Evolutionary conservation across 2,113 vertebrate species (phyloP), one percentile per base, ranked within the genome.

Genomic region (Rhinogobius similis): DNA sequence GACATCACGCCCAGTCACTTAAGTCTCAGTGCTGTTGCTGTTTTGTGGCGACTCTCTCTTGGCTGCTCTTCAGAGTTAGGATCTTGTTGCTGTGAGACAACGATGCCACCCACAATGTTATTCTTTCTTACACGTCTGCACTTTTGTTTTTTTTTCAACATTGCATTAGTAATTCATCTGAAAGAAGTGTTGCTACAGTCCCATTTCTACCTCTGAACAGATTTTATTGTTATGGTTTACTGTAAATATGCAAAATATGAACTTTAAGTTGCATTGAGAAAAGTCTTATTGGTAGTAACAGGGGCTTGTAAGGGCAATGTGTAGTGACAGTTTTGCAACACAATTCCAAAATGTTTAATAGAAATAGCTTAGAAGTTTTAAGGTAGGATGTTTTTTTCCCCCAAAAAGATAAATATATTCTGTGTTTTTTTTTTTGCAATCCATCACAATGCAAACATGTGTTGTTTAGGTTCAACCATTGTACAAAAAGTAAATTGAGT

Each of bases 61-160:
- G 39, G 53, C 53, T 16, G 53, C 23, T 56, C 24, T 5, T 56
- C 53, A 16, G 12, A 27, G 53, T 56, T 16, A 24, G 53, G 24
- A 27, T 56, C 53, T 56, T 56, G 53, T 56, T 56, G 53, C 53
- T 6, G 53, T 27, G 53, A 26, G 53, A 27, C 24, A 56, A 56
- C 53, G 16, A 12, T 56, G 53, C 53, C 53, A 27, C 53, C 53
- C 53, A 29, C 55, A 18, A 58, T 18, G 55, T 29, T 29, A 16
- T 58, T 58, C 26, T 18, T 14, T 16, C 26, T 24, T 3, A 26
- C 24, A 14, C 14, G 14, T 56, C 10, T 16, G 16, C 14, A 56
- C 24, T 26, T 58, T 29, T 27, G 4, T 12, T 27, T 24, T 16
- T 58, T 29, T 27, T 27, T 7, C 12, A 5, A 58, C 27, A 27